A percentile compares a stretch with the other conserved stretches of the same genome.
Evolutionary conservation across 2,888 invertebrate genomes (phyloP).

Genomic region (Marasmarcha lunaedactyla): DNA sequence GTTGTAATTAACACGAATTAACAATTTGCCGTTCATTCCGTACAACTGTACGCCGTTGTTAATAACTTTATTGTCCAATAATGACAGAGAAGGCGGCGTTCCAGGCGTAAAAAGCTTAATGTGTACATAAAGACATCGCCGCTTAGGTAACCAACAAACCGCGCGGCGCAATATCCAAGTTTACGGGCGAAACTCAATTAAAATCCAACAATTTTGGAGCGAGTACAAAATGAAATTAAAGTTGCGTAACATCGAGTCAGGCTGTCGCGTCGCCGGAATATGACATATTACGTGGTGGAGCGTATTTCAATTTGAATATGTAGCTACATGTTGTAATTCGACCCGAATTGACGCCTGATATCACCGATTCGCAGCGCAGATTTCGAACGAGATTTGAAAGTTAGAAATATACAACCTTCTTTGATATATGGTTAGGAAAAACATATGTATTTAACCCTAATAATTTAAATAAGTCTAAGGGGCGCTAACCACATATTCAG

Average conservation of each 20-base stretch:
- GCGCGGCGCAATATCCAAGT: conserved; percentile 28
- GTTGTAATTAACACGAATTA: conserved; percentile 56
- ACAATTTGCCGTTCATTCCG: conserved; percentile 35
- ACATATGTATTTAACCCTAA: too few relatives aligned
- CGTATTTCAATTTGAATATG: conserved; percentile 1
- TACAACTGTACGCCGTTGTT: conserved; percentile 18
- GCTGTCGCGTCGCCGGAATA: conserved; percentile 17
- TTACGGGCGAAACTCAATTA: conserved; percentile 53
- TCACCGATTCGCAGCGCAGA: not conserved
- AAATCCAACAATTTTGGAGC: conserved; percentile 49
- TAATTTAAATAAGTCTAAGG: too few relatives aligned
- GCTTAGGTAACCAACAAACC: conserved; percentile 48
- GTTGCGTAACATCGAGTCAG: conserved; percentile 38
- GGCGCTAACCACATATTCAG: too few relatives aligned
- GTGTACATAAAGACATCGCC: conserved; percentile 30
- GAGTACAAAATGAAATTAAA: conserved; percentile 49
- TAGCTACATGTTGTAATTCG: conserved; percentile 1
- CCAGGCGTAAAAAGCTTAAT: conserved; percentile 30
- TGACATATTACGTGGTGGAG: not conserved
- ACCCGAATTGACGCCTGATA: not conserved
- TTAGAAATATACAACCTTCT: too few relatives aligned
- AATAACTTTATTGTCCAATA: conserved; percentile 52
- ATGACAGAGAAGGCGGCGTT: conserved; percentile 22
- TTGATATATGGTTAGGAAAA: too few relatives aligned
- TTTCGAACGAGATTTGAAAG: too few relatives aligned